A percentile compares a stretch with the other conserved stretches of the same genome.
Conservation (phyloP, 2,888 invertebrate species). For the Ptychoptera contaminata region DNA sequence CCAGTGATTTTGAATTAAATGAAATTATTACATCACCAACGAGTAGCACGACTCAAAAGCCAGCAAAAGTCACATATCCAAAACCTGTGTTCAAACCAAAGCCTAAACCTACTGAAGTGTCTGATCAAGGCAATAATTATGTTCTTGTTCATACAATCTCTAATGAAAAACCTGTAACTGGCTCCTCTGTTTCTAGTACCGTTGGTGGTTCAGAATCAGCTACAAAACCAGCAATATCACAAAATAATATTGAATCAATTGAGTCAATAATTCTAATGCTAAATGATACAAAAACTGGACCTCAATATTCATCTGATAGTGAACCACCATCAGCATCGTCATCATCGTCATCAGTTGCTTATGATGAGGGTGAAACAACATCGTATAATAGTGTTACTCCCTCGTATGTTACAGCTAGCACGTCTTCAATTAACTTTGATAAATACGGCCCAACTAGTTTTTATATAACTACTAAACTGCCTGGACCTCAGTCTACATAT, state of each 20-base stretch:
- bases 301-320: constrained; percentile 21
- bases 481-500: constrained; percentile 18
- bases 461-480: constrained; percentile 21
- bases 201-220: constrained; percentile 19
- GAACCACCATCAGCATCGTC: constrained; percentile 10
- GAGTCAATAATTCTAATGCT: constrained; percentile 48
- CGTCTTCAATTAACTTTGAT: constrained; percentile 3
- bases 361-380: neutral
- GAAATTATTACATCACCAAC: constrained; percentile 16
- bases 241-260: constrained; percentile 33
- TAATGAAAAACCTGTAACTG: constrained; percentile 14
- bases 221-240: constrained; percentile 9
- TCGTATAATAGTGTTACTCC: neutral
- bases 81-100: constrained; percentile 42
- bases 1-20: constrained; percentile 16
- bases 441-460: constrained; percentile 10
- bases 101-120: constrained; percentile 26
- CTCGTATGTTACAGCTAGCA: constrained; percentile 4
- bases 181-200: constrained; percentile 20
- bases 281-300: constrained; percentile 33
- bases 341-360: neutral
- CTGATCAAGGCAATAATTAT: constrained; percentile 31
- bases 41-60: constrained; percentile 15
- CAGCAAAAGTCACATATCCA: constrained; percentile 29
- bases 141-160: constrained; percentile 40